Evolutionary conservation across 2,888 invertebrate species (phyloP).

Genomic region (Eubasilissa splendida): DNA sequence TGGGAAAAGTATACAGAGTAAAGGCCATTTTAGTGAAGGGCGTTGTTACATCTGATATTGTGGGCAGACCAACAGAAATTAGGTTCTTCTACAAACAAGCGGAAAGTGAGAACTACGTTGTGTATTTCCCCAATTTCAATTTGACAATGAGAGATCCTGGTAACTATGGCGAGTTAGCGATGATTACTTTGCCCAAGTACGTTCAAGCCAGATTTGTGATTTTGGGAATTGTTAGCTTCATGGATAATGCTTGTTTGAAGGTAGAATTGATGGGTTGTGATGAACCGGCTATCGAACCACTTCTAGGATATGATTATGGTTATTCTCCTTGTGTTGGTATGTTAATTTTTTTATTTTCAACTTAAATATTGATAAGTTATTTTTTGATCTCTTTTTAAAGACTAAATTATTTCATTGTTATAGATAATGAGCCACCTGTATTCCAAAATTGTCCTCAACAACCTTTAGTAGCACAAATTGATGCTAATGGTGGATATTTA

Average conservation of each 20-base stretch:
- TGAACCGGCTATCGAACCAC: conserved; percentile 84
- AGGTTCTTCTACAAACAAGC: conserved; percentile 97
- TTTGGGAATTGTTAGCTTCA: conserved; percentile 95
- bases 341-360: conserved; percentile 59
- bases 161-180: conserved; percentile 95
- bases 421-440: conserved; percentile 95
- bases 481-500: conserved; percentile 89
- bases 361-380: not conserved
- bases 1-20: conserved; percentile 93
- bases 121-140: conserved; percentile 97
- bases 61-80: conserved; percentile 96
- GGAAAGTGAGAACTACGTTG: conserved; percentile 94
- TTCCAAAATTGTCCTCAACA: conserved; percentile 97
- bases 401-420: conserved; percentile 59
- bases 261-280: conserved; percentile 98
- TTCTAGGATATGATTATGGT: conserved; percentile 94
- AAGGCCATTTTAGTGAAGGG: conserved; percentile 95
- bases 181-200: conserved; percentile 95
- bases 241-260: conserved; percentile 96
- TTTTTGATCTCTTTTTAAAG: not conserved
- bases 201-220: conserved; percentile 95
- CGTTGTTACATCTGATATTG: conserved; percentile 94
- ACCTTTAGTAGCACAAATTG: conserved; percentile 90
- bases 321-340: conserved; percentile 92
- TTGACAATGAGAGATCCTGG: conserved; percentile 96